Evolutionary conservation across 2,113 vertebrate species (phyloP), one percentile per base, ranked within the genome.

Genomic region (Typhlomys cinereus): DNA sequence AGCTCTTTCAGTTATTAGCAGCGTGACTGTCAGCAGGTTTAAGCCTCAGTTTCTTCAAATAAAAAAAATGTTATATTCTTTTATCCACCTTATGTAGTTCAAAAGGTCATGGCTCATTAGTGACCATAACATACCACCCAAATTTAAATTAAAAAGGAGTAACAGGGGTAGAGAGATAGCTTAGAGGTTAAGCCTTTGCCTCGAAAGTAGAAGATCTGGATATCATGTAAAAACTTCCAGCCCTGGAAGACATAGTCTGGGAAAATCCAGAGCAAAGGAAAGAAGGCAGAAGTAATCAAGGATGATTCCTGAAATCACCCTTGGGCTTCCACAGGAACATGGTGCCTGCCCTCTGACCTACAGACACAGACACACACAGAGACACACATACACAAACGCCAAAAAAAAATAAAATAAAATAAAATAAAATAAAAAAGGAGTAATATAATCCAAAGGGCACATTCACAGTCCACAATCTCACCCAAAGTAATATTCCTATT

Each of bases 141-240:
- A 21, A 78, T 87, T 91, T n/a, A 67, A 48, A 75, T 67, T 57
- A 64, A 86, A 85, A 79, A 41, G 23, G 10, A 76, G 85, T 11
- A 78, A 82, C 15, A 92, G 21, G 82, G 74, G 69, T 67, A 73
- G 73, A 93, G 66, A 61, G n/a, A n/a, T n/a, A n/a, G n/a, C n/a
- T n/a, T n/a, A n/a, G n/a, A n/a, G n/a, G n/a, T n/a, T n/a, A n/a
- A n/a, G n/a, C n/a, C n/a, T n/a, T n/a, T n/a, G n/a, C n/a, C n/a
- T n/a, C n/a, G n/a, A n/a, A n/a, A n/a, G n/a, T n/a, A n/a, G n/a
- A n/a, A n/a, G n/a, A n/a, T n/a, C n/a, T n/a, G n/a, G n/a, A n/a
- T n/a, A n/a, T n/a, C n/a, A n/a, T n/a, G n/a, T n/a, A n/a, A n/a
- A n/a, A n/a, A n/a, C n/a, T n/a, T n/a, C n/a, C n/a, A n/a, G n/a